Base-by-base conservation (phyloP, 2,888 invertebrate genomes). In the Cephalotes varians region DNA sequence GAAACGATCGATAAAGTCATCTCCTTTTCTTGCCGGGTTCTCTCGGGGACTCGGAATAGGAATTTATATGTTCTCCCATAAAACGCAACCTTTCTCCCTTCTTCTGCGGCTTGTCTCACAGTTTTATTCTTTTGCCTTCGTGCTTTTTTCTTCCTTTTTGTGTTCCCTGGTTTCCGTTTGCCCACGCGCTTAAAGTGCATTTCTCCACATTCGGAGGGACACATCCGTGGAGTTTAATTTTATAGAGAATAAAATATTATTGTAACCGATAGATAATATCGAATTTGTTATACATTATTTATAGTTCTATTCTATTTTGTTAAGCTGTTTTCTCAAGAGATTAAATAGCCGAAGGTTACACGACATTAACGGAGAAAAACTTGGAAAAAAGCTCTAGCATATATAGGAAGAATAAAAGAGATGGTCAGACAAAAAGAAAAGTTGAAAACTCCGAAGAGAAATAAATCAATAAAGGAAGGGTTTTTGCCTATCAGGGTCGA, bases 1-100 rank as follows among this genome's bases (percentile, higher is more conserved):
- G 81, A 81, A 77, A 80, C 71, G 80, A 56, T 65, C 84, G 82
- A 87, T 88, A 84, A 87, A 87, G 86, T 81, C 60, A 81, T 81
- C 83, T 83, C 44, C 37, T 69, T 47, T 44, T 56, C 71, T 81
- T 51, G 18, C 58, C 34, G 25, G 58, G 47, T 77, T 72, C 56
- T 83, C 67, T 83, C 83, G 69, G 62, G 62, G 64, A 73, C 65
- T 79, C 67, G 83, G 79, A 86, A 86, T 84, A 76, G 82, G 49
- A 82, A 76, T 82, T 82, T 82, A 84, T 86, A 87, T 67, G 83
- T 81, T 49, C 60, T 73, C 47, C 76, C 76, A 86, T 86, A 85
- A 86, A 88, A 58, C 81, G 80, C 31, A 73, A 74, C 76, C 82
- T 85, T 80, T 69, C 81, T 82, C 62, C 40, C 54, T 18, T 77